These are phyloP conservation scores for Trichacis sp. DNA, from an alignment of 2,888 invertebrate species.

Conservation along the genomic window DNA sequence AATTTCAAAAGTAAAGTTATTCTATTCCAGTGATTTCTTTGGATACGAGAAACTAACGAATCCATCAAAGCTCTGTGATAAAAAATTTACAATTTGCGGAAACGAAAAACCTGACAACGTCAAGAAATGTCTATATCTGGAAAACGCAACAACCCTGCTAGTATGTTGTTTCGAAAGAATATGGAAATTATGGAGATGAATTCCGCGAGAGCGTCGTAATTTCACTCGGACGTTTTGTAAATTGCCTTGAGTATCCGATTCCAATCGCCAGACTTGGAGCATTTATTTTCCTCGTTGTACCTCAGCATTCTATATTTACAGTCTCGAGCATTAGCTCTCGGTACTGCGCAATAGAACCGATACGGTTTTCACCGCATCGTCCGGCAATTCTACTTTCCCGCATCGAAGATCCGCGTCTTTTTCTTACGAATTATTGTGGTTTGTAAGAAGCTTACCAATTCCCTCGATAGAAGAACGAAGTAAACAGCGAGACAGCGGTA, in stretches of 20 bases:
- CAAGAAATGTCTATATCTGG: too few relatives aligned
- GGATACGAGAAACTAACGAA: too few relatives aligned
- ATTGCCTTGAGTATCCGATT: neutral
- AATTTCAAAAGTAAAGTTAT: too few relatives aligned
- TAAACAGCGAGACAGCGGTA: slow-evolving; percentile 8
- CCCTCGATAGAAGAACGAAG: slow-evolving; percentile 15
- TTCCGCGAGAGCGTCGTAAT: neutral
- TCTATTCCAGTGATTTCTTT: too few relatives aligned
- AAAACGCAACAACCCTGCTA: too few relatives aligned
- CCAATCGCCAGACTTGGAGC: neutral
- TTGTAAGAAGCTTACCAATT: slow-evolving; percentile 14
- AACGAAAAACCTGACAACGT: too few relatives aligned
- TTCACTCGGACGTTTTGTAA: neutral
- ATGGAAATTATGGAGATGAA: neutral
- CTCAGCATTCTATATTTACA: neutral
- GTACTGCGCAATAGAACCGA: neutral
- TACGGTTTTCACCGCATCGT: neutral
- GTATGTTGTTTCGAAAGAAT: too few relatives aligned
- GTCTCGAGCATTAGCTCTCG: neutral
- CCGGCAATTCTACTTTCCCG: neutral
- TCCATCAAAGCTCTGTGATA: too few relatives aligned
- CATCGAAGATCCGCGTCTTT: neutral
- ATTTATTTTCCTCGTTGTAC: neutral
- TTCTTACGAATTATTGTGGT: neutral
- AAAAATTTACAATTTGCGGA: too few relatives aligned